A percentile compares a stretch with the other conserved stretches of the same genome.
Conservation (phyloP, 30 jellyfish, hydroid and myxozoan species). For the Sanderia malayensis region DNA sequence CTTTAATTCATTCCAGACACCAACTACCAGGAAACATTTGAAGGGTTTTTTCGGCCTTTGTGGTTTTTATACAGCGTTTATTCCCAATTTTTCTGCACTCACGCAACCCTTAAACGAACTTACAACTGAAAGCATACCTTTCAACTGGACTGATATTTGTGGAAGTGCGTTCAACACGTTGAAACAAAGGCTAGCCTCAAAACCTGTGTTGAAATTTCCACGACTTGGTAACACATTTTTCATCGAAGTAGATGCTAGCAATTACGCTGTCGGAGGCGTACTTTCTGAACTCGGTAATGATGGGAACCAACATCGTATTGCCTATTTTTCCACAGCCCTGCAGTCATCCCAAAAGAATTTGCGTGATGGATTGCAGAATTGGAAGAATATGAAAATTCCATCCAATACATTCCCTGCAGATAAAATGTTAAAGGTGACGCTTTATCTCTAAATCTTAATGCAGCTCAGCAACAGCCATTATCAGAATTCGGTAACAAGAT, state of each 20-base stretch:
- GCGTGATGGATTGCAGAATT: slow-evolving; percentile 54
- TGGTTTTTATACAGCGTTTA: slow-evolving; percentile 4
- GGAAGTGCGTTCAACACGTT: slow-evolving; percentile 4
- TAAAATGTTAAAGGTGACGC: slow-evolving; percentile 45
- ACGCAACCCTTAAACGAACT: slow-evolving; percentile 10
- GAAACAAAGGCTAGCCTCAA: too few relatives aligned
- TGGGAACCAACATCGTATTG: slow-evolving; percentile 21
- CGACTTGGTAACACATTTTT: too few relatives aligned
- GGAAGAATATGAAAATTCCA: too few relatives aligned
- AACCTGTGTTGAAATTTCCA: too few relatives aligned
- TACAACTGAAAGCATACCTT: not conserved
- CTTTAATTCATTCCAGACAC: slow-evolving; percentile 8
- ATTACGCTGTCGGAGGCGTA: slow-evolving; percentile 57
- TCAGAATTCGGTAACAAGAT: slow-evolving; percentile 21
- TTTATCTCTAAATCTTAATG: slow-evolving; percentile 26
- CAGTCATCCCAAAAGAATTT: slow-evolving; percentile 32
- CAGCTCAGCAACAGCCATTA: slow-evolving; percentile 22
- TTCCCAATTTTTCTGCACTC: slow-evolving; percentile 8
- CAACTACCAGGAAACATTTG: too few relatives aligned
- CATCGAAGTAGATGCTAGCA: slow-evolving; percentile 44
- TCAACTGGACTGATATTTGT: slow-evolving; percentile 1
- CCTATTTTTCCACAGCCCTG: slow-evolving; percentile 41
- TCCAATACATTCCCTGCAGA: slow-evolving; percentile 41
- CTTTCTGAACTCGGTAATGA: slow-evolving; percentile 30
- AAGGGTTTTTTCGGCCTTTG: not conserved